These are phyloP conservation scores for Caenorhabditis sulstoni DNA, from an alignment of 2,888 invertebrate species.

Conservation along the genomic window DNA sequence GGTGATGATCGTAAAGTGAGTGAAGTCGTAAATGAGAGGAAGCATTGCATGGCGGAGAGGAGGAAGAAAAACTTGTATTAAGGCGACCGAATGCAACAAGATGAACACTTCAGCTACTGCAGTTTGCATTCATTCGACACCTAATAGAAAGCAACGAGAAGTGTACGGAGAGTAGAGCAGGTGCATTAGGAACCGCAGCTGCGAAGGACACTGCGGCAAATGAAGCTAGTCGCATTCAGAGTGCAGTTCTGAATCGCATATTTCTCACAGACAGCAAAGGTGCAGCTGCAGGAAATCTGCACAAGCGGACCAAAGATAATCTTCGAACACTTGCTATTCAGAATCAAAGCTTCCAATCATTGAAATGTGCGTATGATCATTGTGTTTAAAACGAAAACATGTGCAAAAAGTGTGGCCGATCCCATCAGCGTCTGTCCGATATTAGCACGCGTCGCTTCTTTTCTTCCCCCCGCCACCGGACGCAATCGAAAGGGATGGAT, in stretches of 20 bases:
- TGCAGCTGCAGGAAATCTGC: too few species aligned
- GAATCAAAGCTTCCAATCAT: neutral
- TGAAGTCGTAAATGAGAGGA: constrained; percentile 48
- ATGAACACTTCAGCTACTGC: constrained; percentile 35
- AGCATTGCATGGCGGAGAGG: constrained; percentile 14
- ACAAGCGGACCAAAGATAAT: too few species aligned
- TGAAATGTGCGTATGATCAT: constrained; percentile 29
- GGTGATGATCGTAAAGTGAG: constrained; percentile 44
- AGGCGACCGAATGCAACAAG: constrained; percentile 18
- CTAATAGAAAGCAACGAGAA: neutral
- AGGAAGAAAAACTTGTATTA: constrained; percentile 42
- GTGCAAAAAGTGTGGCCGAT: constrained; percentile 55
- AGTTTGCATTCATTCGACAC: constrained; percentile 17
- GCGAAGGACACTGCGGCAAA: constrained; percentile 13
- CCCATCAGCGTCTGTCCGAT: constrained; percentile 50
- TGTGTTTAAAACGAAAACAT: constrained; percentile 57
- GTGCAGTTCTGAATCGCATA: too few species aligned
- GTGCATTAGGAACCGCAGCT: constrained; percentile 5
- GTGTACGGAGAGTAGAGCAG: neutral
- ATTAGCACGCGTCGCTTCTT: constrained; percentile 35
- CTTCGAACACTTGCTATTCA: too few species aligned
- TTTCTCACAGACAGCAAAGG: too few species aligned
- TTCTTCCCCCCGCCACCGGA: constrained; percentile 27
- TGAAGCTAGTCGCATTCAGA: neutral
- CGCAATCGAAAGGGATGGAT: constrained; percentile 48